phyloP scores from a whole-genome alignment of 2,113 vertebrate genomes.

The Seriola dumerili region DNA sequence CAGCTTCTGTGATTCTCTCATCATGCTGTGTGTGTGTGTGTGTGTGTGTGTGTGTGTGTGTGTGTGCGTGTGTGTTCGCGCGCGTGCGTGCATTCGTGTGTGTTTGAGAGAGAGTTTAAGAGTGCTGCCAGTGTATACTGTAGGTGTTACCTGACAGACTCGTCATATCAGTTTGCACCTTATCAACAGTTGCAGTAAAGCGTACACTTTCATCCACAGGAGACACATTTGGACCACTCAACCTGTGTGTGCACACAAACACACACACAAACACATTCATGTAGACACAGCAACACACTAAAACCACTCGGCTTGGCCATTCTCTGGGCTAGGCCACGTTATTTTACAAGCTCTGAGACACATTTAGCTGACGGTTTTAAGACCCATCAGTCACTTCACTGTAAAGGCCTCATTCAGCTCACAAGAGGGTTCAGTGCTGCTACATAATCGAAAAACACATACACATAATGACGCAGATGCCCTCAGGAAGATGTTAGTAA shows the following conservation, averaged over 20 bases:
- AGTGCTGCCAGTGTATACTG: conserved; percentile 45
- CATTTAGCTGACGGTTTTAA: conserved; percentile 69
- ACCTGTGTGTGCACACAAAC: not conserved
- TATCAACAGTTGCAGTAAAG: conserved; percentile 63
- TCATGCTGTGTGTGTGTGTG: conserved; percentile 15
- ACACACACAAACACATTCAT: conserved; percentile 8
- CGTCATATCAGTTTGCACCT: conserved; percentile 56
- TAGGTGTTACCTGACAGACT: conserved; percentile 52
- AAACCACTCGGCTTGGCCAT: not conserved
- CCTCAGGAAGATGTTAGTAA: conserved; percentile 64
- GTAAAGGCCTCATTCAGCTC: conserved; percentile 48
- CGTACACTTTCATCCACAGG: conserved; percentile 46
- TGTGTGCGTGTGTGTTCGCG: conserved; percentile 8
- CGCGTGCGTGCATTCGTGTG: conserved; percentile 11
- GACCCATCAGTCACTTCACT: conserved; percentile 58
- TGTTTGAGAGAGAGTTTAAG: conserved; percentile 36
- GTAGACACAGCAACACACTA: conserved; percentile 31
- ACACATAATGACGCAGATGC: conserved; percentile 47
- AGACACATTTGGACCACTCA: conserved; percentile 46
- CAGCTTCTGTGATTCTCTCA: conserved; percentile 44
- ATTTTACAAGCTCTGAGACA: conserved; percentile 53
- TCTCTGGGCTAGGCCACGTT: conserved; percentile 34
- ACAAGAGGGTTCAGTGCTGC: conserved; percentile 27
- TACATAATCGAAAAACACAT: conserved; percentile 31
- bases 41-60: conserved; percentile 19